Percentiles rank a stretch among this genome's conserved stretches.
These are phyloP conservation scores for Amphimedon queenslandica DNA, from an alignment of 37 sponge, comb jelly and placozoan species.

Conservation along the genomic window DNA sequence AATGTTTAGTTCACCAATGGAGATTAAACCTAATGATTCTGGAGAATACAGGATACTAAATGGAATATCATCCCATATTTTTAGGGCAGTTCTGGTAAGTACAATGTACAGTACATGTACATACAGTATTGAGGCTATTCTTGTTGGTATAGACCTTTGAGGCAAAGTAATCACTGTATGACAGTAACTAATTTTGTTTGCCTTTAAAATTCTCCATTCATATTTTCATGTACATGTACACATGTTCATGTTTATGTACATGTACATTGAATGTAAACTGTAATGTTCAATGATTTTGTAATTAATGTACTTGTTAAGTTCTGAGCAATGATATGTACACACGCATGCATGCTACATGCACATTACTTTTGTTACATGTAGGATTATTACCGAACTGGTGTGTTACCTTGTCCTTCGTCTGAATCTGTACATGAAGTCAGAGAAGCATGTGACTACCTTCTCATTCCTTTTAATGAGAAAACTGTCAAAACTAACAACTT, in stretches of 20 bases:
- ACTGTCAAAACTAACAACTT: slow-evolving; percentile 77
- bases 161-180: too few species aligned
- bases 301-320: too few species aligned
- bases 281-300: too few species aligned
- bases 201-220: background rate
- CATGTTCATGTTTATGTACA: too few species aligned
- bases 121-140: too few species aligned
- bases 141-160: too few species aligned
- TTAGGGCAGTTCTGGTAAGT: slow-evolving; percentile 67
- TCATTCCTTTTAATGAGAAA: slow-evolving; percentile 87
- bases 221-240: background rate
- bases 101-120: background rate
- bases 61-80: slow-evolving; percentile 57
- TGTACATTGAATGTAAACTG: too few species aligned
- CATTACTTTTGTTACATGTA: slow-evolving; percentile 1
- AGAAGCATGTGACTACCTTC: slow-evolving; percentile 94
- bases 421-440: slow-evolving; percentile 74
- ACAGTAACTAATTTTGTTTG: too few species aligned
- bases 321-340: background rate
- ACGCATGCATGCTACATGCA: background rate
- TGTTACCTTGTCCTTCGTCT: slow-evolving; percentile 68
- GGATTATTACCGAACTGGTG: slow-evolving; percentile 80
- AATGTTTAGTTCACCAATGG: slow-evolving; percentile 63
- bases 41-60: slow-evolving; percentile 73
- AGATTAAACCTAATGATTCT: slow-evolving; percentile 37